phyloP scores from a whole-genome alignment of 2,113 vertebrate genomes.

The Stegostoma tigrinum region DNA sequence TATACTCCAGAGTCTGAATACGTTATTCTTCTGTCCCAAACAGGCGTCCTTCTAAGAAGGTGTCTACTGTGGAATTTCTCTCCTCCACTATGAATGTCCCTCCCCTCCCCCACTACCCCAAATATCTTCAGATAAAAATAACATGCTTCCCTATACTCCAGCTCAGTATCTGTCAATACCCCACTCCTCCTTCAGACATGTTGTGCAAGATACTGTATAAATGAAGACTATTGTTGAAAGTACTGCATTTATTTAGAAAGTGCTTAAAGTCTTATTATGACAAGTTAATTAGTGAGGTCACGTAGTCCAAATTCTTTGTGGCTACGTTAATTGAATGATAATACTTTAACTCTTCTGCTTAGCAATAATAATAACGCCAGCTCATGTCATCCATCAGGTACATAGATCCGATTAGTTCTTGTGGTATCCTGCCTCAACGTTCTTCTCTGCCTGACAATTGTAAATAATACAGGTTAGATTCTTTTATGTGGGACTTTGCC shows the following conservation, averaged over 20 bases:
- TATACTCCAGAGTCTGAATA: conserved; percentile 8
- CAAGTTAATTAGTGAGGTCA: not conserved
- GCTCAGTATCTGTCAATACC: not conserved
- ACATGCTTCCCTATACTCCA: not conserved
- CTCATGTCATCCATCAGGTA: not conserved
- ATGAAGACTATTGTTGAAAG: not conserved
- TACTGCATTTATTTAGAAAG: not conserved
- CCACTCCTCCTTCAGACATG: not conserved
- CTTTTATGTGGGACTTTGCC: not conserved
- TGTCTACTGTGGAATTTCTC: conserved; percentile 7
- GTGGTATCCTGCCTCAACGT: not conserved
- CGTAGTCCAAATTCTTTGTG: not conserved
- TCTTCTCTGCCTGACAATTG: not conserved
- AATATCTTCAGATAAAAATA: conserved; percentile 10
- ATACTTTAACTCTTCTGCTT: not conserved
- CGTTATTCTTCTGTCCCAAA: conserved; percentile 3
- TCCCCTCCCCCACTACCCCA: not conserved
- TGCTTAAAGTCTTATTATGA: not conserved
- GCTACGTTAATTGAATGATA: not conserved
- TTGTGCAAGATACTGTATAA: not conserved
- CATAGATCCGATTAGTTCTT: not conserved
- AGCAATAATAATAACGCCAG: not conserved
- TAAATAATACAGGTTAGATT: not conserved
- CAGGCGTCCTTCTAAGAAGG: not conserved
- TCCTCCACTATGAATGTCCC: not conserved